phyloP scores from a whole-genome alignment of 2,797 vertebrate genomes.

The Orientallactaga sibirica region DNA sequence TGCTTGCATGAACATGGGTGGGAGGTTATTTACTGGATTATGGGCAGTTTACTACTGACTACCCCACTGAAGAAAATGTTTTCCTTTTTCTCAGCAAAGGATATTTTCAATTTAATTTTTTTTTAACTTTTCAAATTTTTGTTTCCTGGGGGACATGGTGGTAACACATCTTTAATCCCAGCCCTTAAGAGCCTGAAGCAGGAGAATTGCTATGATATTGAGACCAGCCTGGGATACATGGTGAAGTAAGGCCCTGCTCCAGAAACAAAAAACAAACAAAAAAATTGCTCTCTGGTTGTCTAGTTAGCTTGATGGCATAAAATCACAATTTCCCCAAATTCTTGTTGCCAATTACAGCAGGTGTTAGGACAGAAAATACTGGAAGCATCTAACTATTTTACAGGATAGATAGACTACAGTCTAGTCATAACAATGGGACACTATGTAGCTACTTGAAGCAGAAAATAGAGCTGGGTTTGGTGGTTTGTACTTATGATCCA shows the following conservation, averaged over 20 bases:
- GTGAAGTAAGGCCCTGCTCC: too few species aligned
- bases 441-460: neutral
- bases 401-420: neutral
- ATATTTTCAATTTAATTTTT: neutral
- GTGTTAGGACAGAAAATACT: slow-evolving; percentile 20
- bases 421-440: neutral
- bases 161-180: too few species aligned
- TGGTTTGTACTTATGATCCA: neutral
- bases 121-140: slow-evolving; percentile 23
- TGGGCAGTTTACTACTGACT: too few species aligned
- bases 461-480: neutral
- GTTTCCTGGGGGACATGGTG: too few species aligned
- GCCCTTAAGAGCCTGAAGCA: too few species aligned
- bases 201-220: too few species aligned
- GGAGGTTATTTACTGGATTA: too few species aligned
- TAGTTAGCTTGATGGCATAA: slow-evolving; percentile 27
- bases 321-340: neutral
- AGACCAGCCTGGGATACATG: too few species aligned
- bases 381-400: neutral
- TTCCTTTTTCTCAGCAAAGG: too few species aligned
- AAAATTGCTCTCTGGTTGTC: neutral
- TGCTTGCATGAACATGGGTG: too few species aligned
- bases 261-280: too few species aligned
- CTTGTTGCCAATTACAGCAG: slow-evolving; percentile 1
- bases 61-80: too few species aligned